Conservation (phyloP, 37 sponge, comb jelly and placozoan species). For the Tethya wilhelma region DNA sequence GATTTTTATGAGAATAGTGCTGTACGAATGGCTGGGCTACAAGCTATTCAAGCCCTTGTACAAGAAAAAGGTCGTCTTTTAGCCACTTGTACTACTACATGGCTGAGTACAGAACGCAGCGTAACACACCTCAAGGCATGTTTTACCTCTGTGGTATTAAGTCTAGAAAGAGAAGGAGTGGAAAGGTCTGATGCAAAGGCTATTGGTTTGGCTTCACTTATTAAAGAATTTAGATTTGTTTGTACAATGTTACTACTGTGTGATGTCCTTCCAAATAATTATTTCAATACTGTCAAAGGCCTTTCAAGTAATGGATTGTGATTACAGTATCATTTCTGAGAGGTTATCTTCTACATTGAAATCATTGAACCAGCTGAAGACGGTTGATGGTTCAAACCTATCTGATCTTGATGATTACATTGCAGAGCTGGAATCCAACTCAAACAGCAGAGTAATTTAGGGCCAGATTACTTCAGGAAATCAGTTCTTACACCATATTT, state of each 20-base stretch:
- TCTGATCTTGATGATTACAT: too few species aligned
- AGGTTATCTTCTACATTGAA: not conserved
- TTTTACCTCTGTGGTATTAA: constrained; percentile 29
- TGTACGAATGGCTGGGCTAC: constrained; percentile 47
- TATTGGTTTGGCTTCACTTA: constrained; percentile 18
- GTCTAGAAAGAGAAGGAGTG: constrained; percentile 24
- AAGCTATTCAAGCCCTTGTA: constrained; percentile 33
- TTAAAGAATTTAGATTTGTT: constrained; percentile 37
- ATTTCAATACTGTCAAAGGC: constrained; percentile 23
- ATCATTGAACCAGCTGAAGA: constrained; percentile 1
- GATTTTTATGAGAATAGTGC: constrained; percentile 56
- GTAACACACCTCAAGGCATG: constrained; percentile 10
- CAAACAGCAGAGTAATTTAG: too few species aligned
- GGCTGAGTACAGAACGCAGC: constrained; percentile 43
- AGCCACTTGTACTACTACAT: constrained; percentile 47
- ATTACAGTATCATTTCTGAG: not conserved
- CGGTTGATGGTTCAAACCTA: too few species aligned
- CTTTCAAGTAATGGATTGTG: not conserved
- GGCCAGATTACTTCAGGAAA: too few species aligned
- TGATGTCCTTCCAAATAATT: constrained; percentile 19
- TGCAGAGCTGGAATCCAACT: too few species aligned
- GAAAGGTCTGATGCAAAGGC: constrained; percentile 44
- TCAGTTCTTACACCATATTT: too few species aligned
- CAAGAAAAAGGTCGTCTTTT: constrained; percentile 29
- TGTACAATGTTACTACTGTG: constrained; percentile 39